Evolutionary conservation across 2,888 invertebrate genomes (phyloP), one percentile per base, ranked within the genome.

Genomic region (Unio delphinus): DNA sequence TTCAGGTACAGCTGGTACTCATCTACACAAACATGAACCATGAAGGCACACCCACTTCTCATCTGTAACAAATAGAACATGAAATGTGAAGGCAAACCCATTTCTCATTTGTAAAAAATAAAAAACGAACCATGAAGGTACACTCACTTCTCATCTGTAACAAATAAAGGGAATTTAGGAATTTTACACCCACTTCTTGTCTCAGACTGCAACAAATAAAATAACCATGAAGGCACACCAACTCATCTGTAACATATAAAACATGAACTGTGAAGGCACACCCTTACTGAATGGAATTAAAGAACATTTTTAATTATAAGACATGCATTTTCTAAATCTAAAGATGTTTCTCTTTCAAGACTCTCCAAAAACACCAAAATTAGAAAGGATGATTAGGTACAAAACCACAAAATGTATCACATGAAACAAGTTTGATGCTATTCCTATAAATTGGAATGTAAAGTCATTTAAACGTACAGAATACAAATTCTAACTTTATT

Each of bases 1-100:
- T 98, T 96, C 77, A 93, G 93, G 89, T 95, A 99, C 4, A 99
- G 92, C 76, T 95, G 94, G 83, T 96, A 94, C 89, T 99, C 99
- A 90, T 99, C 99, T 81, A 97, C 94, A 79, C 97, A 97, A 0
- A 98, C 94, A 89, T 98, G 96, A 56, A 98, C 93, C 56, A 98
- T 92, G 87, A 98, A 94, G 17, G 96, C 94, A 90, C 96, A 96
- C 0, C 97, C 95, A 80, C 95, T 94, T 59, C 98, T 92, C 76
- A 92, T 91, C 86, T 90, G 80, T 60, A 78, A 34, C 34, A 34
- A 34, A 34, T 34, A 28, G 97, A 0, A 98, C 94, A 89, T 98
- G 96, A 56, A 98, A 93, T 56, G 98, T 92, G 87, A 98, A 94
- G 17, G 96, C 94, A 90, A 96, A 96, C 0, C 97, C 95, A 80